phyloP scores from a whole-genome alignment of 1,140 invertebrate species.

The Dryas iulia region DNA sequence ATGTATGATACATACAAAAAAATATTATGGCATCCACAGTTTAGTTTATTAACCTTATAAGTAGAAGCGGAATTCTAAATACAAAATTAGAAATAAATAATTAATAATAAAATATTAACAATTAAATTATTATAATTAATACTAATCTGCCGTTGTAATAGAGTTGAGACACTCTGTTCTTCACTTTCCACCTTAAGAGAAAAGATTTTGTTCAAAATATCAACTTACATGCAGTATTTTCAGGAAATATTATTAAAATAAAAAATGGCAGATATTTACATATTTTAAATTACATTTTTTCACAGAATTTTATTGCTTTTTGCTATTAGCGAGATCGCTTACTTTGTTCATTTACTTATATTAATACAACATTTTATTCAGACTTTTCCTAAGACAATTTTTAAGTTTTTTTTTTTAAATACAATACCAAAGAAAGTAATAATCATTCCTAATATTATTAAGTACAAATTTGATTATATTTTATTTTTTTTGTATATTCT shows the following conservation, averaged over 20 bases:
- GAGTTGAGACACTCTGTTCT: not conserved
- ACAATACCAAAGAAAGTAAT: not conserved
- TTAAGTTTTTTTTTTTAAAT: not conserved
- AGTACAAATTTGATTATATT: slow-evolving; percentile 11
- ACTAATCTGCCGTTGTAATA: not conserved
- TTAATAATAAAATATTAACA: slow-evolving; percentile 49
- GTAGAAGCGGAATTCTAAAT: slow-evolving; percentile 62
- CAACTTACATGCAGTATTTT: too few relatives aligned
- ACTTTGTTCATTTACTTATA: not conserved
- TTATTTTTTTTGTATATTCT: slow-evolving; percentile 27
- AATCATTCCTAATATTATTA: slow-evolving; percentile 28
- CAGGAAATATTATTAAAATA: slow-evolving; percentile 3
- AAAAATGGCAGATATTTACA: slow-evolving; percentile 48
- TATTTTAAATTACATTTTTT: slow-evolving; percentile 41
- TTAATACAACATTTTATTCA: not conserved
- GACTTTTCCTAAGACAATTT: not conserved
- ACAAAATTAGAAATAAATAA: slow-evolving; percentile 66
- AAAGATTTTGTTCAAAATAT: too few relatives aligned
- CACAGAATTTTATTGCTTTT: slow-evolving; percentile 23
- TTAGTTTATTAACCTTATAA: slow-evolving; percentile 61
- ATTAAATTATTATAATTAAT: slow-evolving; percentile 2
- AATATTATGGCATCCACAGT: slow-evolving; percentile 55
- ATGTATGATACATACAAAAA: slow-evolving; percentile 45
- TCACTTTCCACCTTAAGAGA: too few relatives aligned
- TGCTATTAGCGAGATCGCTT: not conserved